A percentile compares a stretch with the other conserved stretches of the same genome.
These are phyloP conservation scores for Synergus itoensis DNA, from an alignment of 2,888 invertebrate species.

Conservation along the genomic window DNA sequence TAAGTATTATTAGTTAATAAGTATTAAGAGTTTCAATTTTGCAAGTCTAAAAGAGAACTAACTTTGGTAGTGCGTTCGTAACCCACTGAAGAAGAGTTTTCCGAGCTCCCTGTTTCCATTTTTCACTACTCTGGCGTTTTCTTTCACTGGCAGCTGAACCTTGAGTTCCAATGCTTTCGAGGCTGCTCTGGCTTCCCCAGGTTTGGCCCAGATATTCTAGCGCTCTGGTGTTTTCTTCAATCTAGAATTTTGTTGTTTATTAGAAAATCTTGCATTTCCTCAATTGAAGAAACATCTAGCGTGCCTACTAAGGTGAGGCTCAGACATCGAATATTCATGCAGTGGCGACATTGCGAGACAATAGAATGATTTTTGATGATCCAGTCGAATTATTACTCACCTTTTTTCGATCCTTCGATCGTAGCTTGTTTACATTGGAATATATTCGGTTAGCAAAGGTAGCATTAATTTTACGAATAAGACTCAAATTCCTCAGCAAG, in stretches of 20 bases:
- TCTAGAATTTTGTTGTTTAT: slow-evolving; percentile 80
- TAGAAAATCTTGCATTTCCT: too few species aligned
- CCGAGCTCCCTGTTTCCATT: slow-evolving; percentile 93
- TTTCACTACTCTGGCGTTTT: slow-evolving; percentile 81
- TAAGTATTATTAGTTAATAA: too few species aligned
- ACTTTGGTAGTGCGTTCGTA: slow-evolving; percentile 92
- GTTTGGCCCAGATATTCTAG: slow-evolving; percentile 91
- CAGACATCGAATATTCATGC: slow-evolving; percentile 33
- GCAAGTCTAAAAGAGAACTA: slow-evolving; percentile 67
- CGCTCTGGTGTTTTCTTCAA: slow-evolving; percentile 95
- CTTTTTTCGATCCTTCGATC: slow-evolving; percentile 76
- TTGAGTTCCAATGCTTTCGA: slow-evolving; percentile 89
- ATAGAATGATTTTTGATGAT: slow-evolving; percentile 23
- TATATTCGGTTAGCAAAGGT: slow-evolving; percentile 72
- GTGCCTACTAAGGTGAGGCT: slow-evolving; percentile 56
- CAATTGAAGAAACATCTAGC: slow-evolving; percentile 53
- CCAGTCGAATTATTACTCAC: slow-evolving; percentile 68
- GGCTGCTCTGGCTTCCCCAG: slow-evolving; percentile 89
- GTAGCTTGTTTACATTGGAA: slow-evolving; percentile 77
- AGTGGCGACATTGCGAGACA: slow-evolving; percentile 14
- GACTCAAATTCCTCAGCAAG: slow-evolving; percentile 9
- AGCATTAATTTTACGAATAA: slow-evolving; percentile 29
- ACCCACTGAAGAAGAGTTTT: slow-evolving; percentile 97
- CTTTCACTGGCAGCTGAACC: slow-evolving; percentile 80
- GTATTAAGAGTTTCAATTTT: neutral